A percentile compares a stretch with the other conserved stretches of the same genome.
phyloP scores from a whole-genome alignment of 2,797 vertebrate species.

The Anableps anableps region DNA sequence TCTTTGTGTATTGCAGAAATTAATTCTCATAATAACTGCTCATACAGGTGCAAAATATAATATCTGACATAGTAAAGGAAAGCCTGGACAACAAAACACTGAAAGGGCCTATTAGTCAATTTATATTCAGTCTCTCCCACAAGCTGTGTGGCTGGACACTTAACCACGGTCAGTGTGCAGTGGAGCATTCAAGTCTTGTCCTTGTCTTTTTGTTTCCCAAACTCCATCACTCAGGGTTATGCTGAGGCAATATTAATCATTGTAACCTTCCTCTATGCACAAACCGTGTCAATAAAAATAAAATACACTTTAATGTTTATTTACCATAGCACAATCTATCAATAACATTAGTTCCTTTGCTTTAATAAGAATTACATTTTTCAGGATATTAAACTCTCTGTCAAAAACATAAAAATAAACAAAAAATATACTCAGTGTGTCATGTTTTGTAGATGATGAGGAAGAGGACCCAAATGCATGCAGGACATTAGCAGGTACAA shows the following conservation, averaged over 20 bases:
- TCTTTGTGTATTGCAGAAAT: conserved; percentile 16
- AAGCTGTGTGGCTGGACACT: conserved; percentile 43
- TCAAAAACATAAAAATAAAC: background rate
- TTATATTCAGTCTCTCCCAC: conserved; percentile 51
- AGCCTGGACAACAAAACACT: conserved; percentile 29
- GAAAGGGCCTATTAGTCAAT: conserved; percentile 35
- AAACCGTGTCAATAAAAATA: conserved; percentile 57
- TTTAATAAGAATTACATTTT: conserved; percentile 35
- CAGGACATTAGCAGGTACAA: too few relatives aligned
- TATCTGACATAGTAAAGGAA: conserved; percentile 21
- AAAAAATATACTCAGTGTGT: background rate
- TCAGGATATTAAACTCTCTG: background rate
- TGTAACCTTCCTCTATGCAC: conserved; percentile 48
- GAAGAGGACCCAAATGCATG: too few relatives aligned
- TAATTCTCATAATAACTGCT: background rate
- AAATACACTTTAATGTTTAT: conserved; percentile 43
- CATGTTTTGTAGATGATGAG: background rate
- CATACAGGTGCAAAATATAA: conserved; percentile 3
- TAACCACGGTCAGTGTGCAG: conserved; percentile 51
- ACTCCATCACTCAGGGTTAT: conserved; percentile 65
- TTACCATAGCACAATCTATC: conserved; percentile 43
- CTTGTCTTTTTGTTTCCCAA: conserved; percentile 58
- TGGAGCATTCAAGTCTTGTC: conserved; percentile 55
- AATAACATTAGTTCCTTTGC: conserved; percentile 44
- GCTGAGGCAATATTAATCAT: conserved; percentile 60